Evolutionary conservation across 2,888 invertebrate genomes (phyloP).

Genomic region (Chorisops tibialis): DNA sequence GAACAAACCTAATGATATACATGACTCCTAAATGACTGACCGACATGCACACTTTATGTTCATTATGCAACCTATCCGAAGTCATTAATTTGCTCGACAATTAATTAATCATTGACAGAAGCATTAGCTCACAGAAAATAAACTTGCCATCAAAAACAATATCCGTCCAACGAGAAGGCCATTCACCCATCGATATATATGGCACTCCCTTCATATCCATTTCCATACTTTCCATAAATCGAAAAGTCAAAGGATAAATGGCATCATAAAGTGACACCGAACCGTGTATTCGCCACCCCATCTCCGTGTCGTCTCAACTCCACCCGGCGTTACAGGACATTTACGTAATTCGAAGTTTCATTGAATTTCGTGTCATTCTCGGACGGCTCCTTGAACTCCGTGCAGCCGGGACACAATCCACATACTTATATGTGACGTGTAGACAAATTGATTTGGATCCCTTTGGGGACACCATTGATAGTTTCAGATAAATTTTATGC

Average conservation of each 20-base stretch:
- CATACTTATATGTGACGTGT: constrained; percentile 29
- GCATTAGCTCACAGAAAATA: constrained; percentile 4
- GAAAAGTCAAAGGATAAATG: constrained; percentile 8
- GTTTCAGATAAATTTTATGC: constrained; percentile 33
- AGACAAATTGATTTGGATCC: constrained; percentile 36
- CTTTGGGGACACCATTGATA: constrained; percentile 34
- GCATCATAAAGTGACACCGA: constrained; percentile 1
- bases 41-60: constrained; percentile 9
- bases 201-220: not conserved
- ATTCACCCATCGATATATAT: not conserved
- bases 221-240: constrained; percentile 3
- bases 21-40: constrained; percentile 3
- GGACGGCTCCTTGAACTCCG: not conserved
- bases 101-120: constrained; percentile 21
- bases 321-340: not conserved
- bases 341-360: constrained; percentile 19
- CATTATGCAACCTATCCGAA: constrained; percentile 8
- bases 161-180: not conserved
- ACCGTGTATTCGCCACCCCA: not conserved
- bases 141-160: not conserved
- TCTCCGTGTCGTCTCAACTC: not conserved
- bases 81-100: constrained; percentile 18
- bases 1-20: constrained; percentile 3
- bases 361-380: constrained; percentile 9
- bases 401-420: not conserved